phyloP scores from a whole-genome alignment of 1,140 invertebrate species.

The Pogonomyrmex barbatus region DNA sequence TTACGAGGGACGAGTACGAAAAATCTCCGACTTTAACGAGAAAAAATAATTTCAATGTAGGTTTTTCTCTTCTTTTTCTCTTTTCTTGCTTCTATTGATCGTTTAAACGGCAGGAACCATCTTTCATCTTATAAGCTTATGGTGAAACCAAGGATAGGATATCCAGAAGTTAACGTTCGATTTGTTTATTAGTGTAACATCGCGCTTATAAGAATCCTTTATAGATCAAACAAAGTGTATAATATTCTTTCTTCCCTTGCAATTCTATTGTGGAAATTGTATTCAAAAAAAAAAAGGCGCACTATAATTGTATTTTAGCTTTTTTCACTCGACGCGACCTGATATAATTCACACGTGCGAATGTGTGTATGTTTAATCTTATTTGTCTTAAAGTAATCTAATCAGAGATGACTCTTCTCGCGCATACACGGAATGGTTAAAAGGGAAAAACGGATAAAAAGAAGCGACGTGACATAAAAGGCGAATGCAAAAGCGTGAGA shows the following conservation, averaged over 20 bases:
- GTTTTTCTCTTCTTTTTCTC: background rate
- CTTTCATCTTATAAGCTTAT: background rate
- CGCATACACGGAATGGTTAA: constrained; percentile 18
- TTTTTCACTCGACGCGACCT: constrained; percentile 1
- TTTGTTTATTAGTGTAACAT: background rate
- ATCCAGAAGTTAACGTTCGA: background rate
- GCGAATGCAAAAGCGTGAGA: constrained; percentile 7
- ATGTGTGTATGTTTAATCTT: constrained; percentile 2
- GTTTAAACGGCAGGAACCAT: background rate
- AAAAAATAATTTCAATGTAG: constrained; percentile 30
- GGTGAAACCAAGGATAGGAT: background rate
- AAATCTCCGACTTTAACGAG: constrained; percentile 20
- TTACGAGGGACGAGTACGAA: constrained; percentile 19
- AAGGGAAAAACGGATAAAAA: constrained; percentile 15
- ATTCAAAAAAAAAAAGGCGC: background rate
- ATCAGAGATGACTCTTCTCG: constrained; percentile 18
- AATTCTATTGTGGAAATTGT: background rate
- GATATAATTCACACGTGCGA: constrained; percentile 29
- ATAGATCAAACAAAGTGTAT: background rate
- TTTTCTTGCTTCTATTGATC: background rate
- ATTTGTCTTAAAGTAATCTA: constrained; percentile 22
- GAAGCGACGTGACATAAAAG: constrained; percentile 6
- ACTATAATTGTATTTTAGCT: background rate
- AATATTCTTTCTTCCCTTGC: background rate
- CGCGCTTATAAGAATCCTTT: background rate